These are phyloP conservation scores for Tetraneura akinire DNA, from an alignment of 1,140 invertebrate genomes.

Conservation along the genomic window DNA sequence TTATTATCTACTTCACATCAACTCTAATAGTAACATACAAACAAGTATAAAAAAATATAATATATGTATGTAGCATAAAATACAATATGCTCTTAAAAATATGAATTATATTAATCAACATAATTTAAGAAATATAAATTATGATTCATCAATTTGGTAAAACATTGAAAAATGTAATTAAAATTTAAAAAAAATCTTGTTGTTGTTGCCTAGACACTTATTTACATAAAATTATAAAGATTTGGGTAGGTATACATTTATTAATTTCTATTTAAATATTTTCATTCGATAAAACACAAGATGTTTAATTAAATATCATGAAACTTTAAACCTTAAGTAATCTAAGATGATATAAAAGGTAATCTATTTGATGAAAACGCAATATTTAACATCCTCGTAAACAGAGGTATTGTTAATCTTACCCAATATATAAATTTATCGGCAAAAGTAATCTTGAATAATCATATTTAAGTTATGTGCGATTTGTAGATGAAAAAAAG, in stretches of 20 bases:
- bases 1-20: background rate
- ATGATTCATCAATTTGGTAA: background rate
- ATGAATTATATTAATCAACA: background rate
- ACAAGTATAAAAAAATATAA: too few relatives aligned
- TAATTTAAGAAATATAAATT: slow-evolving; percentile 4
- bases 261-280: background rate
- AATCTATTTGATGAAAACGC: slow-evolving; percentile 7
- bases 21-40: background rate
- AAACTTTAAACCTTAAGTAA: background rate
- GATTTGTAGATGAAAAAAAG: slow-evolving; percentile 43
- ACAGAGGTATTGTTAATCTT: slow-evolving; percentile 38
- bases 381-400: slow-evolving; percentile 28
- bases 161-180: slow-evolving; percentile 6
- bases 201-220: background rate
- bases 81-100: background rate
- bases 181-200: too few relatives aligned
- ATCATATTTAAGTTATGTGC: slow-evolving; percentile 42
- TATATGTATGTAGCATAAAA: background rate
- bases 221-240: background rate
- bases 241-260: background rate
- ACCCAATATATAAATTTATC: slow-evolving; percentile 39
- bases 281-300: background rate
- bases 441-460: slow-evolving; percentile 37
- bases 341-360: background rate
- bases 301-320: background rate